Conservation (phyloP, 2,888 invertebrate species). For the Sericinus montela region DNA sequence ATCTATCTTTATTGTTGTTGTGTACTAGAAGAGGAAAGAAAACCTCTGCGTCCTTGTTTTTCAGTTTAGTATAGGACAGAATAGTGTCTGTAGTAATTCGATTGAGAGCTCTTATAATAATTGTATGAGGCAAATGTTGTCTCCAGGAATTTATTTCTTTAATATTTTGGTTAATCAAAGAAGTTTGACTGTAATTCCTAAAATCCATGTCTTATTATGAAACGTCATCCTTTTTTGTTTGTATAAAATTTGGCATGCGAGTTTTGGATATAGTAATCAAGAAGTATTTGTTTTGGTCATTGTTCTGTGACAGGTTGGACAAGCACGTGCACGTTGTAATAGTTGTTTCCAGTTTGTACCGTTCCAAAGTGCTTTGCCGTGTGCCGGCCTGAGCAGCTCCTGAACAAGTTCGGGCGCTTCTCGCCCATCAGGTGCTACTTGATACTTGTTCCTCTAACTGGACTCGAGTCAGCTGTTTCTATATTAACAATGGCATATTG, state of each 20-base stretch:
- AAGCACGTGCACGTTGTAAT: constrained; percentile 69
- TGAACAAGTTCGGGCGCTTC: constrained; percentile 74
- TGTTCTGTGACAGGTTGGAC: constrained; percentile 59
- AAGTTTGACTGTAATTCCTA: neutral
- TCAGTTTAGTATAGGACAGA: neutral
- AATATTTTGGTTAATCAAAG: too few relatives aligned
- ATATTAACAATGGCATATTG: constrained; percentile 44
- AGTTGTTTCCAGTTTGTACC: constrained; percentile 72
- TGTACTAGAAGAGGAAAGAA: neutral
- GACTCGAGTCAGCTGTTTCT: constrained; percentile 71
- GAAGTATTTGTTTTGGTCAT: constrained; percentile 25
- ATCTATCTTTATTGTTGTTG: neutral
- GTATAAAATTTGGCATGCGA: constrained; percentile 23
- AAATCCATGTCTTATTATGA: neutral
- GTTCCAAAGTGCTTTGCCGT: constrained; percentile 52
- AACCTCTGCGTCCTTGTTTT: neutral
- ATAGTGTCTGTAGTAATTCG: neutral
- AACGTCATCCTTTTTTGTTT: neutral
- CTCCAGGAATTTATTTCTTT: too few relatives aligned
- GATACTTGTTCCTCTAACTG: constrained; percentile 77
- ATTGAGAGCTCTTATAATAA: neutral
- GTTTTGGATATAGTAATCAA: neutral
- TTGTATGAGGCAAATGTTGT: too few relatives aligned
- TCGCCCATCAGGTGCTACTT: constrained; percentile 71
- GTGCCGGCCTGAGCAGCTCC: constrained; percentile 55